Evolutionary conservation across 2,113 vertebrate species (phyloP).

Genomic region (Vulpes lagopus): DNA sequence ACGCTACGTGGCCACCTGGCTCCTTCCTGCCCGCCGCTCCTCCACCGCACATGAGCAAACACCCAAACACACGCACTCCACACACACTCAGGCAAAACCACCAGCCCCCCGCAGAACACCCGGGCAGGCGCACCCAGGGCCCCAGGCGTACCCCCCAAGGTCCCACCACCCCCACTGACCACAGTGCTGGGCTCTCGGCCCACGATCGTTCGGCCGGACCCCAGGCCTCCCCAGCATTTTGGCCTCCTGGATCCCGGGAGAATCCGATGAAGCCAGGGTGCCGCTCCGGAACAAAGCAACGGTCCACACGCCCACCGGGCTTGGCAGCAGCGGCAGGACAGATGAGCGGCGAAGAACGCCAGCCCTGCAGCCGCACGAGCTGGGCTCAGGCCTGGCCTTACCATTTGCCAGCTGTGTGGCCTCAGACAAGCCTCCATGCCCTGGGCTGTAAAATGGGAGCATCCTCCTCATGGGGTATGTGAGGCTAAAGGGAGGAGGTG

Average conservation of each 20-base stretch:
- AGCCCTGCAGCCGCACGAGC: background rate
- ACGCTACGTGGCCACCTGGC: background rate
- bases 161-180: no score
- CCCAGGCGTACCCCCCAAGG: no score
- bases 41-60: background rate
- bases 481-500: background rate
- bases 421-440: background rate
- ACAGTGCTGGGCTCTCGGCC: background rate
- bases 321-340: background rate
- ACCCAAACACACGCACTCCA: background rate
- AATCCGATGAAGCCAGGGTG: background rate
- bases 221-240: no score
- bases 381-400: background rate
- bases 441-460: background rate
- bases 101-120: rapidly evolving
- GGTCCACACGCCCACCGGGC: background rate
- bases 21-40: background rate
- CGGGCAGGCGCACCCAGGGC: background rate
- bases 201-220: background rate
- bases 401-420: background rate
- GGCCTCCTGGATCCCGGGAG: background rate
- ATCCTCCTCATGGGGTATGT: rapidly evolving
- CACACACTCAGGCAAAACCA: background rate
- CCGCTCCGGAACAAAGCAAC: background rate
- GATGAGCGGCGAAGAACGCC: background rate